Conservation (phyloP, 2,888 invertebrate genomes). For the Rhingia campestris region DNA sequence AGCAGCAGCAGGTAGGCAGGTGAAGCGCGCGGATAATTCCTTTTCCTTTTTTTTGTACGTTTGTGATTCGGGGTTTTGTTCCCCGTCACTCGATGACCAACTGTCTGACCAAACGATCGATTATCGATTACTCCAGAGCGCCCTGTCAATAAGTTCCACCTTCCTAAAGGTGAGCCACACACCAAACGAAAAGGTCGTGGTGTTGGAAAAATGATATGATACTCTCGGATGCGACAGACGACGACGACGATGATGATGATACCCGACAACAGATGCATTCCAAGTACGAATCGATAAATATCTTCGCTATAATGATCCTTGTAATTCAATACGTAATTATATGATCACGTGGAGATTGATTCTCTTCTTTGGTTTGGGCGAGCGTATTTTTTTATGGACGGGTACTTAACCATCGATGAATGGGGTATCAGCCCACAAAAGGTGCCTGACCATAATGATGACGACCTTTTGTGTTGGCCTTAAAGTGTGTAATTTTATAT, state of each 20-base stretch:
- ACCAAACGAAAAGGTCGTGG: constrained; percentile 26
- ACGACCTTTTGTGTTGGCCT: constrained; percentile 43
- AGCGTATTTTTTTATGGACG: constrained; percentile 23
- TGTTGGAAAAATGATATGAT: constrained; percentile 62
- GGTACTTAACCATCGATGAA: constrained; percentile 46
- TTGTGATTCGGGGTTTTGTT: constrained; percentile 22
- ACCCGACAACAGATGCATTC: constrained; percentile 45
- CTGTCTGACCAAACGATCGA: constrained; percentile 72
- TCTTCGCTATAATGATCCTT: constrained; percentile 60
- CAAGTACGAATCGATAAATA: constrained; percentile 2
- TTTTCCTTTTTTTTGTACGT: constrained; percentile 3
- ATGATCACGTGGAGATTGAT: constrained; percentile 67
- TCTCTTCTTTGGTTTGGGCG: constrained; percentile 18
- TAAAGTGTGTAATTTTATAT: constrained; percentile 62
- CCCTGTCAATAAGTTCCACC: constrained; percentile 48
- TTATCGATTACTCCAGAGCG: constrained; percentile 59
- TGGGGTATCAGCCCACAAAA: constrained; percentile 13
- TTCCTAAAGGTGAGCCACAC: constrained; percentile 19
- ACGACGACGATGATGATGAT: neutral
- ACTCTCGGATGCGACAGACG: constrained; percentile 1
- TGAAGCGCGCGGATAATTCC: constrained; percentile 43
- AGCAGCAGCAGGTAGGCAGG: constrained; percentile 59
- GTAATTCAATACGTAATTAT: constrained; percentile 69
- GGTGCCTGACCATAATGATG: constrained; percentile 56
- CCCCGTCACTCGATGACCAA: constrained; percentile 60